Percentiles rank a stretch among this genome's conserved stretches.
phyloP scores from a whole-genome alignment of 1,140 invertebrate species.

The Zaprionus taronus region DNA sequence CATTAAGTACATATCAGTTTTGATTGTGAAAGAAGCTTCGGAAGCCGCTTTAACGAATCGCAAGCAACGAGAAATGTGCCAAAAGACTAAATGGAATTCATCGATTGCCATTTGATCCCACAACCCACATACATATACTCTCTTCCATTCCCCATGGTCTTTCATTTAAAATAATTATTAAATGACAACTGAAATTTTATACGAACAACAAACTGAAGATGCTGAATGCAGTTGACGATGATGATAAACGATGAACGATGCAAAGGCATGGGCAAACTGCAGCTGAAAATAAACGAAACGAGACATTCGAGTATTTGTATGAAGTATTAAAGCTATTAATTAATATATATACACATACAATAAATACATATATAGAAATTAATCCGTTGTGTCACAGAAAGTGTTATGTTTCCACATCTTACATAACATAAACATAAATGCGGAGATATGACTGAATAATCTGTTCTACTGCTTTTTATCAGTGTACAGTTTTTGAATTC shows the following conservation, averaged over 20 bases:
- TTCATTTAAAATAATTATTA: not conserved
- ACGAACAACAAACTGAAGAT: slow-evolving; percentile 16
- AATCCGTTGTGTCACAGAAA: slow-evolving; percentile 25
- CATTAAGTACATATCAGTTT: slow-evolving; percentile 56
- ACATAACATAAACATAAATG: not conserved
- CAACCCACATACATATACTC: not conserved
- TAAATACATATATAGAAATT: slow-evolving; percentile 20
- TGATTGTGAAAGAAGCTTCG: slow-evolving; percentile 29
- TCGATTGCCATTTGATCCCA: slow-evolving; percentile 35
- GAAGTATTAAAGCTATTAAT: slow-evolving; percentile 54
- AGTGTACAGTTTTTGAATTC: not conserved
- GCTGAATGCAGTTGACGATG: not conserved
- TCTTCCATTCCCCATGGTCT: not conserved
- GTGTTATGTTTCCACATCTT: not conserved
- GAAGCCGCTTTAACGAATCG: not conserved
- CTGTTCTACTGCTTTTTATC: slow-evolving; percentile 1
- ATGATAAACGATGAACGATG: not conserved
- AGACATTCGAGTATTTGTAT: slow-evolving; percentile 37
- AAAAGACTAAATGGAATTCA: slow-evolving; percentile 53
- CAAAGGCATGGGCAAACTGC: slow-evolving; percentile 12
- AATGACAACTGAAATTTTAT: slow-evolving; percentile 25
- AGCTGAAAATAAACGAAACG: slow-evolving; percentile 22
- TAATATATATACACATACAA: slow-evolving; percentile 13
- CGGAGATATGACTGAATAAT: slow-evolving; percentile 23
- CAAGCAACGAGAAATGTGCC: slow-evolving; percentile 50